These are phyloP conservation scores for Hippocampus comes DNA, from an alignment of 2,113 vertebrate species.

Conservation along the genomic window DNA sequence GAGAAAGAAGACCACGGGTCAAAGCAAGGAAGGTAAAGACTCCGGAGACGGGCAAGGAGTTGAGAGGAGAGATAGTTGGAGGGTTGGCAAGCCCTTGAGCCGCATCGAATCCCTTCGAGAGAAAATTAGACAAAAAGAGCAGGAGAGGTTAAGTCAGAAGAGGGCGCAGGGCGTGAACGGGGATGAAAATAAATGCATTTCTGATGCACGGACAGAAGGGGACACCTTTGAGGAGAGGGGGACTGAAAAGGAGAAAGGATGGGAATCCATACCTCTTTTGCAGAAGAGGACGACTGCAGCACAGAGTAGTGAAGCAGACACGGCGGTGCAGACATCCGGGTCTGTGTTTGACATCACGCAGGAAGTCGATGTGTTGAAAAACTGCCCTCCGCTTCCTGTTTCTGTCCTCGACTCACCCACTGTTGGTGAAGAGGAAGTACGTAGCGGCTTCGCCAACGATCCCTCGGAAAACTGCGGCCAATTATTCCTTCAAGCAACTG, in stretches of 20 bases:
- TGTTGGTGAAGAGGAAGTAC: constrained; percentile 55
- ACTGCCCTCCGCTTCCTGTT: constrained; percentile 74
- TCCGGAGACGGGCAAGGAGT: constrained; percentile 36
- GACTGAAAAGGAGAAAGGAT: constrained; percentile 28
- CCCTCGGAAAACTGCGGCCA: constrained; percentile 24
- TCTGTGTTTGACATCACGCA: constrained; percentile 58
- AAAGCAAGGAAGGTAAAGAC: constrained; percentile 31
- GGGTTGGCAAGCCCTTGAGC: constrained; percentile 65
- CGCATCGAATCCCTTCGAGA: constrained; percentile 69
- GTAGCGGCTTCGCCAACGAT: constrained; percentile 14
- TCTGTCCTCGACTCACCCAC: constrained; percentile 48
- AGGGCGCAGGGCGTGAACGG: constrained; percentile 20
- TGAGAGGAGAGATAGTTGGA: constrained; percentile 66
- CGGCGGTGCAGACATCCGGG: constrained; percentile 44
- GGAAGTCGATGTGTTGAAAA: constrained; percentile 66
- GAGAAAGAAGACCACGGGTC: constrained; percentile 22
- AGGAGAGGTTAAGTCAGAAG: constrained; percentile 40
- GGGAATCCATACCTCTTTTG: constrained; percentile 34
- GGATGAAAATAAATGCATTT: constrained; percentile 15
- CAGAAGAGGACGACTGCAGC: constrained; percentile 23
- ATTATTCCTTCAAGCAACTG: constrained; percentile 15
- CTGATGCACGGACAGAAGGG: neutral
- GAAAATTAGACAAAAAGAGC: constrained; percentile 61
- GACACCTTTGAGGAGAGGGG: constrained; percentile 22
- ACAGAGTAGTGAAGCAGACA: constrained; percentile 59